These are phyloP conservation scores for Oxyura jamaicensis DNA, from an alignment of 2,113 vertebrate genomes.

Conservation along the genomic window DNA sequence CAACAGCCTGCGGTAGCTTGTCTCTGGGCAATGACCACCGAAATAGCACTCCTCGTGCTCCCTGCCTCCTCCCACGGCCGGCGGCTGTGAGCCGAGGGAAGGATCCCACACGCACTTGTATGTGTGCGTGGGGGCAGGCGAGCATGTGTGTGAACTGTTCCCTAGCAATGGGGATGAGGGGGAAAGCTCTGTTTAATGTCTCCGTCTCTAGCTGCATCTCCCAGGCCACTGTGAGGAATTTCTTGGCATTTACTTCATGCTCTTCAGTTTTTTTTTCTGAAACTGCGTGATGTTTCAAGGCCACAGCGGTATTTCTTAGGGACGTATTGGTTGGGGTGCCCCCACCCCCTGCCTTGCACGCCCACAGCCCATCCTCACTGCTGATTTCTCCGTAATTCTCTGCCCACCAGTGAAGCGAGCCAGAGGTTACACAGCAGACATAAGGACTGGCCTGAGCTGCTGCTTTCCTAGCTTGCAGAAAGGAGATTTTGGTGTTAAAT, in stretches of 20 bases:
- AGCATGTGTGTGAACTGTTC: not conserved
- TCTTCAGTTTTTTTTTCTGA: not conserved
- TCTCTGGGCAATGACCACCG: not conserved
- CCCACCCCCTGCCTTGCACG: not conserved
- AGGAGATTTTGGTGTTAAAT: not conserved
- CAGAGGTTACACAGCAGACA: not conserved
- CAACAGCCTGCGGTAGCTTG: not conserved
- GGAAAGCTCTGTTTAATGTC: not conserved
- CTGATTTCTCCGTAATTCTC: not conserved
- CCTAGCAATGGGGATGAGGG: not conserved
- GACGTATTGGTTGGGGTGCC: not conserved
- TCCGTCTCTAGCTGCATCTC: not conserved
- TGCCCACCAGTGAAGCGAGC: not conserved
- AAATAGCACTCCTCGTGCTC: accelerated
- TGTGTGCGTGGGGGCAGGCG: not conserved
- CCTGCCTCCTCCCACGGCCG: not conserved
- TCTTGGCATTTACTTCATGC: not conserved
- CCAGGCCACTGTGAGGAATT: not conserved
- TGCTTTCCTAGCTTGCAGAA: not conserved
- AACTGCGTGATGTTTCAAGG: not conserved
- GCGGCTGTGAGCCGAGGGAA: not conserved
- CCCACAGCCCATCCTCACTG: not conserved
- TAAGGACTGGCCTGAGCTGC: not conserved
- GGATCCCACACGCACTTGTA: accelerated
- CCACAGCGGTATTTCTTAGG: not conserved